Percentiles rank a stretch among this genome's conserved stretches.
phyloP scores from a whole-genome alignment of 2,888 invertebrate species.

The Anthophora plumipes region DNA sequence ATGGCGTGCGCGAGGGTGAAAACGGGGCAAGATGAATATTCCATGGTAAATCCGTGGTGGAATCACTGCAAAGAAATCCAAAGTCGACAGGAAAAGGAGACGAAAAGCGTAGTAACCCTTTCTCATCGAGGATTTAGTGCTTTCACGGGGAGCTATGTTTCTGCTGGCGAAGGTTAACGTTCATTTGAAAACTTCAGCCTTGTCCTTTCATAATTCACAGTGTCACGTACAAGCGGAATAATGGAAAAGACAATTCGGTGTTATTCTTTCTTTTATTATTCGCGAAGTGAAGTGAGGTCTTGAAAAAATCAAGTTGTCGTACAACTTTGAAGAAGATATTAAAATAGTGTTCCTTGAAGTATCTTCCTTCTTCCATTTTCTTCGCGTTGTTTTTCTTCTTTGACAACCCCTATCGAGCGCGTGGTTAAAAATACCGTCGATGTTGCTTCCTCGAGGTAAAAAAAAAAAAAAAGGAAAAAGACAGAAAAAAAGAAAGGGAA shows the following conservation, averaged over 20 bases:
- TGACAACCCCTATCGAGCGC: background rate
- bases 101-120: conserved; percentile 61
- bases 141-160: conserved; percentile 38
- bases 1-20: conserved; percentile 71
- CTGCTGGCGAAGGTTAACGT: conserved; percentile 38
- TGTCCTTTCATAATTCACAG: background rate
- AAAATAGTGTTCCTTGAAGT: background rate
- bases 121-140: conserved; percentile 64
- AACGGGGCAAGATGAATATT: conserved; percentile 82
- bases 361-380: background rate
- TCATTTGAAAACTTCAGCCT: conserved; percentile 44
- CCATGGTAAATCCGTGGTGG: conserved; percentile 79
- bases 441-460: background rate
- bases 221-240: background rate
- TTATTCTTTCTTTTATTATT: background rate
- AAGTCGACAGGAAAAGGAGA: conserved; percentile 54
- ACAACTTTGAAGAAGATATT: background rate
- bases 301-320: background rate
- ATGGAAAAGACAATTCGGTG: background rate
- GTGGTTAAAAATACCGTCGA: background rate
- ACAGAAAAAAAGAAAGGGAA: background rate
- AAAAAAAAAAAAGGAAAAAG: conserved; percentile 5
- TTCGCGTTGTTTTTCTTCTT: background rate
- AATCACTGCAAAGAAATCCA: conserved; percentile 78
- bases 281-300: background rate